Conservation (phyloP, 2,113 vertebrate genomes). For the Bufo gargarizans region DNA sequence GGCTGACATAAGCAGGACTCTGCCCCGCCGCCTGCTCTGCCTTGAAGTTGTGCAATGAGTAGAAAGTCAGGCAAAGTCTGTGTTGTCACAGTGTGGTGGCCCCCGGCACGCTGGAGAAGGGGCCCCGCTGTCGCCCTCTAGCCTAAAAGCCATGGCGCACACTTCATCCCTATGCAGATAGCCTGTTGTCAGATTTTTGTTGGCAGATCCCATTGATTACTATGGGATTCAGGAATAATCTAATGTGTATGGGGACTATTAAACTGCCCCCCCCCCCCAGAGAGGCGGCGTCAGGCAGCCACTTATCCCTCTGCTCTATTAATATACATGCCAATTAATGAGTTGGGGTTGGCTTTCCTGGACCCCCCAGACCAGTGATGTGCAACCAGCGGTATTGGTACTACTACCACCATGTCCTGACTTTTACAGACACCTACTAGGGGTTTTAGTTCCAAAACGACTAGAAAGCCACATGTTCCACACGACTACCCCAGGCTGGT, state of each 20-base stretch:
- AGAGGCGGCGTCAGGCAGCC: neutral
- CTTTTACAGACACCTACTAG: neutral
- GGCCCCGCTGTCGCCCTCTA: neutral
- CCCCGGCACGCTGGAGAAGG: neutral
- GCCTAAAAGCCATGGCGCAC: too few relatives aligned
- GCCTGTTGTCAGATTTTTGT: too few relatives aligned
- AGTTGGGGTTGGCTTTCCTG: neutral
- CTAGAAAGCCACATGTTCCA: neutral
- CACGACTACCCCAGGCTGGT: too few relatives aligned
- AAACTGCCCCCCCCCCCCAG: neutral
- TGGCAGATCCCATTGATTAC: neutral
- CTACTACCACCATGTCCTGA: neutral
- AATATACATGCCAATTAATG: neutral
- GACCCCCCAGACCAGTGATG: neutral
- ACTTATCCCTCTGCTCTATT: neutral
- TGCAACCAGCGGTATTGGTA: neutral
- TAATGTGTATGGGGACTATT: neutral
- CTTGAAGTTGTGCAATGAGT: slow-evolving; percentile 14
- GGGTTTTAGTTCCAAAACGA: neutral
- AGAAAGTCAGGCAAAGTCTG: neutral
- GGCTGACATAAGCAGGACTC: slow-evolving; percentile 25
- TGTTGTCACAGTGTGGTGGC: neutral
- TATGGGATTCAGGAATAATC: neutral
- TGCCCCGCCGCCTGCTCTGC: too few relatives aligned
- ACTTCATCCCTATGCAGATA: too few relatives aligned